phyloP scores from a whole-genome alignment of 2,888 invertebrate species.

The Apamea monoglypha region DNA sequence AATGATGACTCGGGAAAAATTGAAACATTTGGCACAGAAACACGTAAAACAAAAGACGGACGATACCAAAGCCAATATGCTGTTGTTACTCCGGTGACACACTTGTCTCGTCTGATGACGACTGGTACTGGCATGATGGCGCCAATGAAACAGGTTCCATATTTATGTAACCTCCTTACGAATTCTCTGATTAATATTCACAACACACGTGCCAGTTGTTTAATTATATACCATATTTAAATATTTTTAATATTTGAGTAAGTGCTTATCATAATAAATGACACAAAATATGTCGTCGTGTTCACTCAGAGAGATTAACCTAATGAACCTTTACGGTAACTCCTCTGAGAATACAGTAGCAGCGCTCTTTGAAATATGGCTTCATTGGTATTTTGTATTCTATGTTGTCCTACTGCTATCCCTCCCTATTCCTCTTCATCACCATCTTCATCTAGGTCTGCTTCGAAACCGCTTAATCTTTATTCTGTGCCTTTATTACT shows the following conservation, averaged over 20 bases:
- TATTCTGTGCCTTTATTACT: not conserved
- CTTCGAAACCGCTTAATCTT: not conserved
- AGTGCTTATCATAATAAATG: constrained; percentile 29
- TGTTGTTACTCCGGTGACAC: constrained; percentile 42
- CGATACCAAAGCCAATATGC: constrained; percentile 17
- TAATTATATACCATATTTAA: constrained; percentile 42
- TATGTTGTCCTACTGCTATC: not conserved
- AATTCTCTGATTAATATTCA: constrained; percentile 56
- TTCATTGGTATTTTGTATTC: constrained; percentile 15
- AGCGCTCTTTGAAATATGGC: constrained; percentile 6
- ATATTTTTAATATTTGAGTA: constrained; percentile 44
- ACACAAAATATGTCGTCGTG: constrained; percentile 23
- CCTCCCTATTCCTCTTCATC: not conserved
- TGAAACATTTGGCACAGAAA: constrained; percentile 24
- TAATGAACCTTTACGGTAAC: constrained; percentile 28
- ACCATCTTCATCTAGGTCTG: not conserved
- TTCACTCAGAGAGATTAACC: constrained; percentile 40
- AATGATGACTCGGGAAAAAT: constrained; percentile 29
- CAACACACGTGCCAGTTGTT: constrained; percentile 36
- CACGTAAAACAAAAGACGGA: constrained; percentile 30
- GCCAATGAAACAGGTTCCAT: constrained; percentile 59
- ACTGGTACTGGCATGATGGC: constrained; percentile 47
- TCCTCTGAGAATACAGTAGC: not conserved
- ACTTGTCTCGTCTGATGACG: constrained; percentile 39
- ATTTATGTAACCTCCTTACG: constrained; percentile 53